Evolutionary conservation across 2,113 vertebrate genomes (phyloP), one percentile per base, ranked within the genome.

Genomic region (Suricata suricatta): DNA sequence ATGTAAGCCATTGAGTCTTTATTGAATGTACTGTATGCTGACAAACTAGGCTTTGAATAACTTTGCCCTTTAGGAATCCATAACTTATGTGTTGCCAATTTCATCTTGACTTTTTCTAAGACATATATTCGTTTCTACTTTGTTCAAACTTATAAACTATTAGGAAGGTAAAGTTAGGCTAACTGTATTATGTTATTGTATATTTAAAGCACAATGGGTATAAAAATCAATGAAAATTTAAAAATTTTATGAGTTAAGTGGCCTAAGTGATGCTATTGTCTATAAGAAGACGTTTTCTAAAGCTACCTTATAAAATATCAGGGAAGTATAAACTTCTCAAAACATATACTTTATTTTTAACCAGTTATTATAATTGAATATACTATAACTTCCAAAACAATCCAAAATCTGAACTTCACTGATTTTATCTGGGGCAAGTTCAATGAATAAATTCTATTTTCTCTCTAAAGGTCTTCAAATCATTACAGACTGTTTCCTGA

Each of bases 61-160:
- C 44, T 64, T 96, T 72, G 19, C 19, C 33, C 14, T 93, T 23
- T 71, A 52, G 21, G 50, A 93, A 88, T 82, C 88, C 10, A 52
- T 90, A 87, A 71, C 50, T 90, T 91, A 38, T n/a, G 72, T 60
- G 17, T 86, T 93, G 5, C 0, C 29, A 44, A 63, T 64, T 96
- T 82, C 77, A 69, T 81, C 29, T 60, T 93, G 29, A 27, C 27
- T 90, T 93, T 96, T 92, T 88, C 41, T 35, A 96, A 88, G 21
- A 2, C 1, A 25, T 44, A 29, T 23, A 69, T 25, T 86, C 10
- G 79, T 52, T 33, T 90, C 35, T 35, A 52, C 38, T 94, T 88
- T 91, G 47, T 88, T 97, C 9, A 93, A 41, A 95, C 33, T 85
- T 97, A 57, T 38, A 44, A 94, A 84, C 60, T 80, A 88, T 81